A percentile compares a stretch with the other conserved stretches of the same genome.
Conservation (phyloP, 1,140 invertebrate species). For the Pectinophora gossypiella region DNA sequence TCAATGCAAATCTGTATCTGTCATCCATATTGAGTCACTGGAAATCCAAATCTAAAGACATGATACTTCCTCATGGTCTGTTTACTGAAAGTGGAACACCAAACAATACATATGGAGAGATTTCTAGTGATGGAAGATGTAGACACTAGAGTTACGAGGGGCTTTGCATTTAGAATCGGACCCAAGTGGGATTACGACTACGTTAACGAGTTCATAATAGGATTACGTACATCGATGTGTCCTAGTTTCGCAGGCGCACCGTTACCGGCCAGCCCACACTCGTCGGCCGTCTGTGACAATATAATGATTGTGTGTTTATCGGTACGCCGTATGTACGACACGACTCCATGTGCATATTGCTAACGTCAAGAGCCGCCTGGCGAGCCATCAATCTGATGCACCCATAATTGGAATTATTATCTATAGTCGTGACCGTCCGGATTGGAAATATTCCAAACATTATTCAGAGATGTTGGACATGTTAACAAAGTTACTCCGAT, state of each 20-base stretch:
- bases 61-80: no score
- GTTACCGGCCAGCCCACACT: slow-evolving; percentile 50
- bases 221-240: slow-evolving; percentile 58
- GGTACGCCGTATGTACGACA: slow-evolving; percentile 27
- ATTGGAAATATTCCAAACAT: not conserved
- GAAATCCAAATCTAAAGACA: no score
- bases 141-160: slow-evolving; percentile 6
- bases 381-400: slow-evolving; percentile 41
- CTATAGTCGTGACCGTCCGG: slow-evolving; percentile 19
- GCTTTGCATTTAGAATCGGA: slow-evolving; percentile 1
- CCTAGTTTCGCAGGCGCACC: slow-evolving; percentile 58
- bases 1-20: not conserved
- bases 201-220: slow-evolving; percentile 69
- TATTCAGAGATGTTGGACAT: not conserved
- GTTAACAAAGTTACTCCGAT: not conserved
- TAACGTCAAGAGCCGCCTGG: slow-evolving; percentile 28
- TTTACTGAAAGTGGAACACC: no score
- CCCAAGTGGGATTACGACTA: slow-evolving; percentile 58
- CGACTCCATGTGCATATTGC: slow-evolving; percentile 22
- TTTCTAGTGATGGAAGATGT: slow-evolving; percentile 6
- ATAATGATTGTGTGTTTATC: slow-evolving; percentile 64
- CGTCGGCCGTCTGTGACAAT: slow-evolving; percentile 52
- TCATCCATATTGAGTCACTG: slow-evolving; percentile 25
- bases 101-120: slow-evolving; percentile 17
- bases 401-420: slow-evolving; percentile 16